Evolutionary conservation across 1,140 invertebrate species (phyloP).

Genomic region (Spodoptera litura): DNA sequence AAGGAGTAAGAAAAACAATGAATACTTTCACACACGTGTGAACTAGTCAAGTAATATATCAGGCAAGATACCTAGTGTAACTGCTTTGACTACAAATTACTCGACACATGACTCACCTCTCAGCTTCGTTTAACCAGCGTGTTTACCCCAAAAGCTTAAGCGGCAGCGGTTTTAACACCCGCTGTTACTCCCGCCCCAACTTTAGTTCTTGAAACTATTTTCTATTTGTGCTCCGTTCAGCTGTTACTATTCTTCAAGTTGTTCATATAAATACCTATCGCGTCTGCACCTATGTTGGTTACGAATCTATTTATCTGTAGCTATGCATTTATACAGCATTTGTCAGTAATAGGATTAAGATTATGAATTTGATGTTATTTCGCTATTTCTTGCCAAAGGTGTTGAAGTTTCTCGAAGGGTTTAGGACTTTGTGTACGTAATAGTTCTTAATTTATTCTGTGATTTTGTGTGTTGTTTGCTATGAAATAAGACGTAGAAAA

Average conservation of each 20-base stretch:
- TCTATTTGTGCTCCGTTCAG: slow-evolving; percentile 82
- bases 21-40: too few species aligned
- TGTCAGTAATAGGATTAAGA: neutral
- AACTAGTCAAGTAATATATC: too few species aligned
- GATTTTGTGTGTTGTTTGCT: too few species aligned
- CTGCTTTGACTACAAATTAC: too few species aligned
- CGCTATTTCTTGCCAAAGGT: too few species aligned
- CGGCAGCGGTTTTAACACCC: slow-evolving; percentile 29
- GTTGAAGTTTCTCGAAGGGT: too few species aligned
- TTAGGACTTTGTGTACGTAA: too few species aligned
- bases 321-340: neutral
- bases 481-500: too few species aligned
- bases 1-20: too few species aligned
- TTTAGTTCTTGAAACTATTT: slow-evolving; percentile 84
- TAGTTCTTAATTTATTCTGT: too few species aligned
- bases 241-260: slow-evolving; percentile 77
- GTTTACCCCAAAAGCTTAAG: neutral
- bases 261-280: slow-evolving; percentile 66
- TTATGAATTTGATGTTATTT: neutral
- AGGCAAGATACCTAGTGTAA: too few species aligned
- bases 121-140: neutral
- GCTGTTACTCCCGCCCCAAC: slow-evolving; percentile 58
- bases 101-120: too few species aligned
- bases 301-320: slow-evolving; percentile 26
- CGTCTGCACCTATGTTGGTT: slow-evolving; percentile 9